Base-by-base conservation (phyloP, 2,113 vertebrate genomes). In the Hiodon alosoides region DNA sequence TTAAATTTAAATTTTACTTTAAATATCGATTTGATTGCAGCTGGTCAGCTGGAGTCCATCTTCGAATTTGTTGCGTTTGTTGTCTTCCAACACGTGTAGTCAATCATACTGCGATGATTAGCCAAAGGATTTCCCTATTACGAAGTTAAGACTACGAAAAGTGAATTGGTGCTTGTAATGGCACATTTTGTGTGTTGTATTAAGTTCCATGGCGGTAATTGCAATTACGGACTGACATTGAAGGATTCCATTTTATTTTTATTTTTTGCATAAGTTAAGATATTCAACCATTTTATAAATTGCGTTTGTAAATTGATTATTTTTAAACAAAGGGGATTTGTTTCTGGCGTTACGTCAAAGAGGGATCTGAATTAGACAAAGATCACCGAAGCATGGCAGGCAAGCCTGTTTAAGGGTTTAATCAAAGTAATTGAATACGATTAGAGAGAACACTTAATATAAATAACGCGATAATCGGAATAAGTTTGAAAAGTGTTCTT, bases 381-480 rank as follows among this genome's bases (percentile, higher is more conserved):
- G 75, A 69, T 55, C 66, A 74, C 71, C 64, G 72, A 77, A 73
- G 68, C 31, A 8, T 75, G 69, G 67, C 48, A 46, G 51, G 9
- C 64, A 47, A 8, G 65, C 68, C 14, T 16, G 61, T 69, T 57
- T 53, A 59, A 62, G 8, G 16, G 68, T 82, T 79, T 79, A 82
- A 82, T 80, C 81, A 75, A 75, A 82, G 80, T 59, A 69, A 59
- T 76, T 79, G 75, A 76, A 79, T 79, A 61, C 71, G 78, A 83
- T 83, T 81, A 76, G 54, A 59, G 51, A 47, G 50, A 3, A 4
- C 47, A 64, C 58, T 74, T 80, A 83, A 81, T 83, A 79, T 79
- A 73, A 73, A 73, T 77, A 75, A 55, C 51, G 47, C 13, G 52
- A 67, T 77, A 79, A 79, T 48, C 72, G 31, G 77, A 31, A 31